Percentiles rank a stretch among this genome's conserved stretches.
These are phyloP conservation scores for Galerucella nymphaeae DNA, from an alignment of 2,888 invertebrate genomes.

Conservation along the genomic window DNA sequence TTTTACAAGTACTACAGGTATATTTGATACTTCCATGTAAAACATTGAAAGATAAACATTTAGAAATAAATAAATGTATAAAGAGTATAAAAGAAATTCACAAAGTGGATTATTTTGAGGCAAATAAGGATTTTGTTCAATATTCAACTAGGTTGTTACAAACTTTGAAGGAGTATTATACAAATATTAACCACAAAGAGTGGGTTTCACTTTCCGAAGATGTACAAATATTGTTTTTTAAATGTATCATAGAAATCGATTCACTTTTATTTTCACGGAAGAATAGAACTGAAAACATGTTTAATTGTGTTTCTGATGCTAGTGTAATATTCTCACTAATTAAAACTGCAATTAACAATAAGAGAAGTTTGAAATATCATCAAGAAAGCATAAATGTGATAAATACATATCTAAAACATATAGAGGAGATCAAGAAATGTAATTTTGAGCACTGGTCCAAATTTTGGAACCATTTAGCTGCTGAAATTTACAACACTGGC, in stretches of 20 bases:
- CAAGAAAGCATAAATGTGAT: slow-evolving; percentile 32
- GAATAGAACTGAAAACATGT: slow-evolving; percentile 2
- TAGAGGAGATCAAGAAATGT: slow-evolving; percentile 41
- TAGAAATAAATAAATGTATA: slow-evolving; percentile 27
- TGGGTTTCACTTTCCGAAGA: slow-evolving; percentile 33
- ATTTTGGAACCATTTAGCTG: slow-evolving; percentile 42
- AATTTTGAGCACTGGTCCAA: slow-evolving; percentile 46
- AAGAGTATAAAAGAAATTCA: slow-evolving; percentile 30
- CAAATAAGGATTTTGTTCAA: slow-evolving; percentile 25
- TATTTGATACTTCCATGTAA: slow-evolving; percentile 37
- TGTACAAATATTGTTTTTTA: slow-evolving; percentile 30
- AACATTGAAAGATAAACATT: slow-evolving; percentile 23
- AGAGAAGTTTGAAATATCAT: slow-evolving; percentile 23
- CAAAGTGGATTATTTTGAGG: slow-evolving; percentile 6
- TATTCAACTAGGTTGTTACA: slow-evolving; percentile 31
- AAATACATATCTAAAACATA: slow-evolving; percentile 41
- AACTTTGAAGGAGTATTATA: slow-evolving; percentile 34
- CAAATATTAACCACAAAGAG: slow-evolving; percentile 11
- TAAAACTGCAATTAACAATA: slow-evolving; percentile 30
- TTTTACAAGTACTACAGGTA: slow-evolving; percentile 32
- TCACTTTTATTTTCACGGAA: neutral
- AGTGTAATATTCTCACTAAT: slow-evolving; percentile 17
- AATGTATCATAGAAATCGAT: slow-evolving; percentile 19
- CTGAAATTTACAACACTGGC: slow-evolving; percentile 48
- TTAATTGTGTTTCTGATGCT: neutral